Conservation (phyloP, 2,113 vertebrate species). For the Protobothrops flavoviridis region DNA sequence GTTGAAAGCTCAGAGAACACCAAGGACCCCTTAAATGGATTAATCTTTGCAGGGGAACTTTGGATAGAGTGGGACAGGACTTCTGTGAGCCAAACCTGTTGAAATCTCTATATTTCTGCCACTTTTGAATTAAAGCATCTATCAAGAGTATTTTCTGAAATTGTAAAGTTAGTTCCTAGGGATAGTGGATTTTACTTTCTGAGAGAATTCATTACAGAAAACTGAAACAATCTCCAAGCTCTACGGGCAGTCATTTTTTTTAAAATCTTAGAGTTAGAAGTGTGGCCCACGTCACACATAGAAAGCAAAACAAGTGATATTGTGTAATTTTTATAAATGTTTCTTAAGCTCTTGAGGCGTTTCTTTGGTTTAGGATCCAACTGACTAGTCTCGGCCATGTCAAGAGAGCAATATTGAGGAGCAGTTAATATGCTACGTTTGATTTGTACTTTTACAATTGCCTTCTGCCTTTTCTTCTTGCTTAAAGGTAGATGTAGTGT, state of each 20-base stretch:
- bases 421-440: constrained; percentile 40
- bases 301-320: constrained; percentile 16
- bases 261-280: constrained; percentile 35
- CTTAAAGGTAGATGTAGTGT: not conserved
- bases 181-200: constrained; percentile 4
- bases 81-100: constrained; percentile 42
- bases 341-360: not conserved
- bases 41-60: constrained; percentile 67
- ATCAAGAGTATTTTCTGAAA: constrained; percentile 5
- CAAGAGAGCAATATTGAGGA: constrained; percentile 41
- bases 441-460: constrained; percentile 28
- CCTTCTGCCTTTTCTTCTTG: not conserved
- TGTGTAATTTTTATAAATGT: constrained; percentile 11
- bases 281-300: not conserved
- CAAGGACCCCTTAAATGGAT: constrained; percentile 50
- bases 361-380: constrained; percentile 19
- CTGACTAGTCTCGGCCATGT: fast-evolving
- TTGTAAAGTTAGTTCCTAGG: not conserved
- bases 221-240: constrained; percentile 30
- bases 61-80: constrained; percentile 14
- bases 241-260: not conserved
- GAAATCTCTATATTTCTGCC: constrained; percentile 27
- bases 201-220: not conserved
- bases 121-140: constrained; percentile 7
- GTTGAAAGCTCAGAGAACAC: not conserved